A percentile compares a stretch with the other conserved stretches of the same genome.
These are phyloP conservation scores for Lophius americanus DNA, from an alignment of 2,797 vertebrate genomes.

Conservation along the genomic window DNA sequence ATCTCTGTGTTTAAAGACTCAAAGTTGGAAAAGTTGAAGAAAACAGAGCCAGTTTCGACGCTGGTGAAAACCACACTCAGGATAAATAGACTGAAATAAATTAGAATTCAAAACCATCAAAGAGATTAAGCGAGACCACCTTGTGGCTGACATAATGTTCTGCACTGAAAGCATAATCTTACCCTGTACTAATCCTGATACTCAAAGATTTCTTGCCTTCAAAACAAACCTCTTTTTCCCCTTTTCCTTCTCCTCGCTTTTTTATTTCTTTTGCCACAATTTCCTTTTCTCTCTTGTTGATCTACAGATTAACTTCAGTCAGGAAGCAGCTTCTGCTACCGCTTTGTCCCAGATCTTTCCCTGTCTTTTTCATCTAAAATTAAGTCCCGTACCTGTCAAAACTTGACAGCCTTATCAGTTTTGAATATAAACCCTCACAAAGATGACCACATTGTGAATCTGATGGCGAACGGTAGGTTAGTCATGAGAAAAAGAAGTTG, in stretches of 20 bases:
- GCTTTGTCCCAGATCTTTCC: slow-evolving; percentile 15
- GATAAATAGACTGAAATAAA: slow-evolving; percentile 32
- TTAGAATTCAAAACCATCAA: slow-evolving; percentile 52
- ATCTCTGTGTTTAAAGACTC: slow-evolving; percentile 13
- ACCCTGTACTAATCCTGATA: slow-evolving; percentile 34
- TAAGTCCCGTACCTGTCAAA: slow-evolving; percentile 47
- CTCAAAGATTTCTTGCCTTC: slow-evolving; percentile 22
- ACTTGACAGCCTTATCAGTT: slow-evolving; percentile 54
- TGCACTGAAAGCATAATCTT: slow-evolving; percentile 15
- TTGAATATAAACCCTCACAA: slow-evolving; percentile 15
- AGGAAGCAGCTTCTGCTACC: slow-evolving; percentile 23
- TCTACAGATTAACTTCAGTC: slow-evolving; percentile 25
- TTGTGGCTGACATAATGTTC: slow-evolving; percentile 32
- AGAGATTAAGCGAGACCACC: slow-evolving; percentile 62
- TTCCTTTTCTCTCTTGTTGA: slow-evolving; percentile 24
- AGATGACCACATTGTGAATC: slow-evolving; percentile 8
- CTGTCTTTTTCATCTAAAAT: slow-evolving; percentile 17
- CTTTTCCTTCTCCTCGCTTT: slow-evolving; percentile 2
- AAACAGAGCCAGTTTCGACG: slow-evolving; percentile 30
- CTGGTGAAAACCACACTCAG: slow-evolving; percentile 41
- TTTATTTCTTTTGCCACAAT: slow-evolving; percentile 31
- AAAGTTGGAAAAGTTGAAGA: slow-evolving; percentile 45
- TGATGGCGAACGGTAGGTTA: slow-evolving; percentile 16
- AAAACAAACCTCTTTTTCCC: slow-evolving; percentile 26
- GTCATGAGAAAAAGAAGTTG: slow-evolving; percentile 13